Base-by-base conservation (phyloP, 2,888 invertebrate genomes). In the Drosophila neonasuta region DNA sequence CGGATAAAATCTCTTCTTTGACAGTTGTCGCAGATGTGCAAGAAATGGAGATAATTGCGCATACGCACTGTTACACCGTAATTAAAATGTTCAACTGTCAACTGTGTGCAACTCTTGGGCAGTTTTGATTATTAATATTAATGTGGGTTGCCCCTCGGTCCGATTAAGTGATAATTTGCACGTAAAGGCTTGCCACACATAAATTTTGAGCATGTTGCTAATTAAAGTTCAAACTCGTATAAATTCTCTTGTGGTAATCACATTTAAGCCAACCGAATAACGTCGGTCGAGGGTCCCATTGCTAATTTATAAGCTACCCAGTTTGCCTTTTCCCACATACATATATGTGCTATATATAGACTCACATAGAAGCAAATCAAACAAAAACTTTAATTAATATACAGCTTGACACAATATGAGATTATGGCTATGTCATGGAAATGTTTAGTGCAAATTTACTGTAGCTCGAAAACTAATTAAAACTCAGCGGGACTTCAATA, bases 311-410 rank as follows among this genome's bases (percentile, higher is more conserved):
- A 20, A 13, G 34, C 20, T 46, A 24, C 15, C 30, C 41, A 6
- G 7, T 20, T 45, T 34, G 36, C 56, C 34, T 36, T 24, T 13
- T 34, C 7, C 4, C 34, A 2, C 41, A 24, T 41, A 29, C 11
- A 54, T 5, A 17, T 3, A 41, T 15, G 2, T 41, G 7, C 32
- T 13, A 41, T 17, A 15, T 15, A 52, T 44, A 32, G 29, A 24
- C 30, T 10, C 30, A 54, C 41, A 24, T 10, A 42, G 24, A 24
- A 11, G 11, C 20, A 83, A 83, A 74, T 77, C 81, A 80, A 75
- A 83, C 72, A 80, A 68, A 49, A 78, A 83, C 79, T 80, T 86
- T 83, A 83, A 83, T 80, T 83, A 86, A 86, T 86, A 78, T 75
- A 75, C 75, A 75, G 46, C 74, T 63, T 5, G 6, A 7, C 59